Evolutionary conservation across 2,888 invertebrate genomes (phyloP).

Genomic region (Subacronicta megacephala): DNA sequence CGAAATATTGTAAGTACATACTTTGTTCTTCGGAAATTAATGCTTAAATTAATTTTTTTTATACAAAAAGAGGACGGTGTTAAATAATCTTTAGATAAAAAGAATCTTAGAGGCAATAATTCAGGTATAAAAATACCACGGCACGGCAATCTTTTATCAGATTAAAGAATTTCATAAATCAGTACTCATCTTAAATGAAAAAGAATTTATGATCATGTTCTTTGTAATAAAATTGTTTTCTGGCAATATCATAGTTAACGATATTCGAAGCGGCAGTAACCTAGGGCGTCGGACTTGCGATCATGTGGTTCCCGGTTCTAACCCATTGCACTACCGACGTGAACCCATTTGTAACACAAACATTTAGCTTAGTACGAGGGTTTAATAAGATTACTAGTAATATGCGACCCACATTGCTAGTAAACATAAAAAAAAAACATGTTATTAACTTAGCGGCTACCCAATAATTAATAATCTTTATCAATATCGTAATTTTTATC

Average conservation of each 20-base stretch:
- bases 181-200: conserved; percentile 43
- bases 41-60: conserved; percentile 10
- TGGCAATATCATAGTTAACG: conserved; percentile 38
- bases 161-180: conserved; percentile 60
- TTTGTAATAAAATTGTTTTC: conserved; percentile 43
- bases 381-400: too few relatives aligned
- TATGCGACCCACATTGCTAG: too few relatives aligned
- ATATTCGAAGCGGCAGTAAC: too few relatives aligned
- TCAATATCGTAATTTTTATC: too few relatives aligned
- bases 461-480: too few relatives aligned
- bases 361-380: too few relatives aligned
- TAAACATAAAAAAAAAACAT: too few relatives aligned
- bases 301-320: too few relatives aligned
- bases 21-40: conserved; percentile 6
- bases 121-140: conserved; percentile 53
- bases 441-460: too few relatives aligned
- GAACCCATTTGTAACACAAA: too few relatives aligned
- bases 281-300: too few relatives aligned
- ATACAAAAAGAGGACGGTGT: conserved; percentile 14
- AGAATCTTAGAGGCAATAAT: conserved; percentile 45
- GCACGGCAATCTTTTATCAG: conserved; percentile 55
- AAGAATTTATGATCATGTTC: conserved; percentile 55
- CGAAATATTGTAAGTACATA: neutral
- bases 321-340: too few relatives aligned
- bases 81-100: conserved; percentile 45